phyloP scores from a whole-genome alignment of 2,797 vertebrate genomes.

The Sebastes elongatus region DNA sequence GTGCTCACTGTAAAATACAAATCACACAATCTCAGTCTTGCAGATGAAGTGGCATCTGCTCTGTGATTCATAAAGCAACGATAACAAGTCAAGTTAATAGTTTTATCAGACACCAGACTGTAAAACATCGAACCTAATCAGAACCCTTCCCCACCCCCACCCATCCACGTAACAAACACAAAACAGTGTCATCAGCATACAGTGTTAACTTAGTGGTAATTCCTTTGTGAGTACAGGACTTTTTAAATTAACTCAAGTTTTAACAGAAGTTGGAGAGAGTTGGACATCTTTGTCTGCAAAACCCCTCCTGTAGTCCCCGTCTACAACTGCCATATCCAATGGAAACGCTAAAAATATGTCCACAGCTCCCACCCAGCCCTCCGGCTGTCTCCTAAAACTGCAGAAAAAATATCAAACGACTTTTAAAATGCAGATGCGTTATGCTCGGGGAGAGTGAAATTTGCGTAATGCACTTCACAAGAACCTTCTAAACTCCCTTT shows the following conservation, averaged over 20 bases:
- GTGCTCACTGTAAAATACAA: constrained; percentile 83
- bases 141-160: constrained; percentile 41
- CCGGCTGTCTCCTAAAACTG: constrained; percentile 13
- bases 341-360: constrained; percentile 22
- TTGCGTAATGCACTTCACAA: constrained; percentile 7
- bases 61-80: constrained; percentile 75
- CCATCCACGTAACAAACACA: constrained; percentile 63
- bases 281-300: constrained; percentile 28
- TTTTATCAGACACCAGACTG: constrained; percentile 66
- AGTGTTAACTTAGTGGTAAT: constrained; percentile 70
- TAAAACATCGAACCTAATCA: constrained; percentile 67
- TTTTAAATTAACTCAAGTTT: constrained; percentile 50
- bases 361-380: constrained; percentile 6
- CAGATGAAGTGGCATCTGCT: constrained; percentile 78
- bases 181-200: constrained; percentile 73
- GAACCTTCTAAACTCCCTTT: constrained; percentile 13
- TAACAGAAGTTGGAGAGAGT: constrained; percentile 44
- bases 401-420: background rate
- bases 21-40: constrained; percentile 79
- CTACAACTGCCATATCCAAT: constrained; percentile 20
- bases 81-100: constrained; percentile 67
- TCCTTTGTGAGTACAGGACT: constrained; percentile 48
- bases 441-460: constrained; percentile 21
- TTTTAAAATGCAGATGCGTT: constrained; percentile 14
- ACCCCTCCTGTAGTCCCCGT: constrained; percentile 3